Evolutionary conservation across 1,140 invertebrate species (phyloP), one percentile per base, ranked within the genome.

Genomic region (Cheumatopsyche charites): DNA sequence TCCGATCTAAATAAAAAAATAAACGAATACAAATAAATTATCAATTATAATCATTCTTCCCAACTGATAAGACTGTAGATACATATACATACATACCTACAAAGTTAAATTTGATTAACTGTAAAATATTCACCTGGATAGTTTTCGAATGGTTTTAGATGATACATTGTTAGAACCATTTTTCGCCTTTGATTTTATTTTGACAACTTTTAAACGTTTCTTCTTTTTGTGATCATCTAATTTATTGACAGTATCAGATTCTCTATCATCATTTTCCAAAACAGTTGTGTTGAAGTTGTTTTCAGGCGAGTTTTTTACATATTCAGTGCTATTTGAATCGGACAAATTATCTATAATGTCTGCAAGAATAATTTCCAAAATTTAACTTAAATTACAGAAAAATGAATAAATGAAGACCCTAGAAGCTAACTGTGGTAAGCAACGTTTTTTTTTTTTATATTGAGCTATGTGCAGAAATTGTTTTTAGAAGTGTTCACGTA

Each of bases 161-260:
- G n/a, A 13, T 29, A 55, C 26, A n/a, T n/a, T 12, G 17, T 9
- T 13, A 13, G 19, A 42, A 42, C 0, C 67, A 62, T 49, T 67
- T 66, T 11, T 71, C 66, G 43, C 41, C n/a, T 58, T 74, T 47
- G 23, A 55, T 68, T 71, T 72, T 52, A 74, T 67, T 45, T 65
- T 71, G 7, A 19, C 9, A 13, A 29, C 62, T 42, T 42, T 61
- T 9, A 15, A 47, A 49, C 62, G 71, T 45, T 68, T 69, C 67
- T 74, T 71, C 13, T 17, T 71, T 69, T 74, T 49, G 9, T 15
- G 62, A 15, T 58, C 42, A 58, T 66, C 19, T 62, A 65, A 17
- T 62, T 47, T 26, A 74, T 62, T 47, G 62, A 49, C 45, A 12
- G 66, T 29, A 62, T 70, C n/a, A 11, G 19, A 12, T 12, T 23